phyloP scores from a whole-genome alignment of 1,140 invertebrate species.

The Drosophila funebris region DNA sequence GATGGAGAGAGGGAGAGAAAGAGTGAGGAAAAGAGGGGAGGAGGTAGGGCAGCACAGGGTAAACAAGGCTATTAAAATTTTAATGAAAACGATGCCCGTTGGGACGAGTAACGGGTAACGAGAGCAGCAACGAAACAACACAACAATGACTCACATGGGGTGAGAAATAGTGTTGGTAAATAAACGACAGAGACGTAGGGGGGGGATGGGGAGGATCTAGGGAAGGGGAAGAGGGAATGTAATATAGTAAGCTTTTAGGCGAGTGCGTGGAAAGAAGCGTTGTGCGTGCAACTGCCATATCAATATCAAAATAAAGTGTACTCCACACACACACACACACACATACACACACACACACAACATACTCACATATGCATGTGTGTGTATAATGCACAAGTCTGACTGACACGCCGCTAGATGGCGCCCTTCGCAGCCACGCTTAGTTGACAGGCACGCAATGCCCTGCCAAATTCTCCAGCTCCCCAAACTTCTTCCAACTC shows the following conservation, averaged over 20 bases:
- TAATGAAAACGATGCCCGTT: slow-evolving; percentile 74
- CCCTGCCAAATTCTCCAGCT: slow-evolving; percentile 28
- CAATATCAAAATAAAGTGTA: slow-evolving; percentile 63
- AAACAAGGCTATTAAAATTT: slow-evolving; percentile 74
- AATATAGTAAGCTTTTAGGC: slow-evolving; percentile 19
- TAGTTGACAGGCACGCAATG: slow-evolving; percentile 47
- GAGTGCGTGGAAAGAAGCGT: slow-evolving; percentile 33
- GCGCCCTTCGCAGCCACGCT: slow-evolving; percentile 15
- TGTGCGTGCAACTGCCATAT: slow-evolving; percentile 78
- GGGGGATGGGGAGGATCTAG: background rate
- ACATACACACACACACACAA: slow-evolving; percentile 9
- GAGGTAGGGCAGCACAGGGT: background rate
- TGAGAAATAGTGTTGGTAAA: background rate
- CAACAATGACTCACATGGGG: slow-evolving; percentile 61
- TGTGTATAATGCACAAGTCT: slow-evolving; percentile 61
- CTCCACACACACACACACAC: slow-evolving; percentile 22
- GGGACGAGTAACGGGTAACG: slow-evolving; percentile 55
- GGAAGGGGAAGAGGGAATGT: background rate
- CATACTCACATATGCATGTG: background rate
- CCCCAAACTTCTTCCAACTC: background rate
- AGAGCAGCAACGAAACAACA: slow-evolving; percentile 35
- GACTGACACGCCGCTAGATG: slow-evolving; percentile 58
- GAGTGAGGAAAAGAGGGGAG: background rate
- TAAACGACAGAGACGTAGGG: background rate
- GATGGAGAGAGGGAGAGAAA: background rate